These are phyloP conservation scores for Triplophysa siluroides DNA, from an alignment of 2,113 vertebrate genomes.

Conservation along the genomic window DNA sequence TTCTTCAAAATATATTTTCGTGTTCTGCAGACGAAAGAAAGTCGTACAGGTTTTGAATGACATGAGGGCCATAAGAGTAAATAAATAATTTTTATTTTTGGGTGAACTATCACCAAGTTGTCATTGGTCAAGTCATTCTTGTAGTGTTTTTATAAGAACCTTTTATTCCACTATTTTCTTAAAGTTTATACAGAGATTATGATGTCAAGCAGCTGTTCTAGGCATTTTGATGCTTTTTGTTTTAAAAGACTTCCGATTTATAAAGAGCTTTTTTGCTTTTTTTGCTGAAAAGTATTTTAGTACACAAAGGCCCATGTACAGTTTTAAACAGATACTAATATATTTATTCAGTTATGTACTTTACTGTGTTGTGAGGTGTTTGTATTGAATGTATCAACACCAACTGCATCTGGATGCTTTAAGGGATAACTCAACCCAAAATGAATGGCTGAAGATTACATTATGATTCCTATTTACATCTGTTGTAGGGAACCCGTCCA, in stretches of 20 bases:
- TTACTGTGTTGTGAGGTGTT: constrained; percentile 43
- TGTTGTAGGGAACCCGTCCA: too few relatives aligned
- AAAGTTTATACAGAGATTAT: constrained; percentile 67
- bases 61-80: too few relatives aligned
- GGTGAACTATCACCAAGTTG: neutral
- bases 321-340: constrained; percentile 90
- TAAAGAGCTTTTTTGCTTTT: constrained; percentile 44
- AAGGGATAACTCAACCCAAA: too few relatives aligned
- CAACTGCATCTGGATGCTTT: constrained; percentile 24
- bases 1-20: too few relatives aligned
- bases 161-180: constrained; percentile 50
- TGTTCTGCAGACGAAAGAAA: too few relatives aligned
- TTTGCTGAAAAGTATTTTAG: constrained; percentile 68
- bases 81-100: too few relatives aligned
- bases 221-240: constrained; percentile 46
- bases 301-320: constrained; percentile 81
- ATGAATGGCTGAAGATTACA: neutral
- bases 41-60: too few relatives aligned
- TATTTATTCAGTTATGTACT: constrained; percentile 73
- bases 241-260: constrained; percentile 1
- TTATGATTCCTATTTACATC: too few relatives aligned
- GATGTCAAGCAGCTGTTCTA: constrained; percentile 66
- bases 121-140: neutral
- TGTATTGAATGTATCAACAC: constrained; percentile 50
- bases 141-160: constrained; percentile 42